Base-by-base conservation (phyloP, 2,797 vertebrate species). In the Eospalax fontanierii region DNA sequence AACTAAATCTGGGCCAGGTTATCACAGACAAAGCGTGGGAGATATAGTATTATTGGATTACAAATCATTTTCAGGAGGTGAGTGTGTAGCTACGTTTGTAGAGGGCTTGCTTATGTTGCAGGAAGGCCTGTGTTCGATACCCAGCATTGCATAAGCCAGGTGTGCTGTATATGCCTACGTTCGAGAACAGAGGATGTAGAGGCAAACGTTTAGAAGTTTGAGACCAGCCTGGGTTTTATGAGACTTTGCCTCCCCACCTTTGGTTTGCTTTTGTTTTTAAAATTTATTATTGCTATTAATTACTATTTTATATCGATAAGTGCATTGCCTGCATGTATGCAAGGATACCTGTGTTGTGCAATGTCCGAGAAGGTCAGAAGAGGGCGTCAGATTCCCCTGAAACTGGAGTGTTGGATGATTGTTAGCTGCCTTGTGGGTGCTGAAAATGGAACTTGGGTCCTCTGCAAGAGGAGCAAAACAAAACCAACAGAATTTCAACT, bases 401-500 rank as follows among this genome's bases (percentile, higher is more conserved):
- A 54, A 54, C 50, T 54, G 50, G 50, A 54, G 50, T 54, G 9
- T 9, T 54, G 50, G 12, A 54, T 54, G 50, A 12, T 14, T 54
- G 50, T 54, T 54, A 54, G 50, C 50, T 12, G 14, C 50, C 14
- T 9, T 54, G 12, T 15, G 50, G 46, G 46, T 46, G 5, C 46
- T 9, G 50, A 14, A 12, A 54, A 2, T 54, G 50, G 50, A 54
- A 14, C 46, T 11, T 54, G 50, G 50, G 8, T 54, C 14, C 50
- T 54, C 46, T 50, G 46, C 46, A 50, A 50, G 46, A 50, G 12
- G 2, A 89, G 54, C 14, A 73, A 75, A 94, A 94, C 35, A 75
- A 96, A 93, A 28, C 4, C 50, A 90, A 50, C 4, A 65, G 91
- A 90, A 83, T 14, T 24, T 33, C 74, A 61, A 65, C 24, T 89